Percentiles rank a stretch among this genome's conserved stretches.
phyloP scores from a whole-genome alignment of 2,113 vertebrate species.

The Clinocottus analis region DNA sequence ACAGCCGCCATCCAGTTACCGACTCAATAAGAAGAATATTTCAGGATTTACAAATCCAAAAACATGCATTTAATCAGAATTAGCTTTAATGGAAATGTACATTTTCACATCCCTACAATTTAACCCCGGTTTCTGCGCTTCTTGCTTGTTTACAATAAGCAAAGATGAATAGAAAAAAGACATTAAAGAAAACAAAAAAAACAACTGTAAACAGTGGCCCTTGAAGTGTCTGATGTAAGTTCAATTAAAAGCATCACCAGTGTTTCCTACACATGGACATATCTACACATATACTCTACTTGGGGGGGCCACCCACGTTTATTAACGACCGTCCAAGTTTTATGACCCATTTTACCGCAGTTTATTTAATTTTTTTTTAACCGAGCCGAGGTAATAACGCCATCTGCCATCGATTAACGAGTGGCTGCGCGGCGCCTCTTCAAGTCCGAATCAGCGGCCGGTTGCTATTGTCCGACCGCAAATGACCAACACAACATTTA shows the following conservation, averaged over 20 bases:
- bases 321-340: not conserved
- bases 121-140: too few relatives aligned
- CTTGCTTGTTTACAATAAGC: too few relatives aligned
- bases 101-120: too few relatives aligned
- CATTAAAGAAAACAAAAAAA: too few relatives aligned
- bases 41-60: not conserved
- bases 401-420: not conserved
- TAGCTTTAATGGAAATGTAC: too few relatives aligned
- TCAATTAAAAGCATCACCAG: not conserved
- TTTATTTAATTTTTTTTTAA: not conserved
- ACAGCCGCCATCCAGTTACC: not conserved
- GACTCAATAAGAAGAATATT: not conserved
- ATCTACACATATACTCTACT: too few relatives aligned
- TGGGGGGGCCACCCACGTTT: not conserved
- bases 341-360: not conserved
- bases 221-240: too few relatives aligned
- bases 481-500: not conserved
- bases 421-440: not conserved
- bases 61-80: not conserved
- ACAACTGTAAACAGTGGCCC: too few relatives aligned
- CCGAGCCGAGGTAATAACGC: not conserved
- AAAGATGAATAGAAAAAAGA: too few relatives aligned
- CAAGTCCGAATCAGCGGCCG: not conserved
- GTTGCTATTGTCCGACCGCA: too few relatives aligned
- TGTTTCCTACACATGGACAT: not conserved